Evolutionary conservation across 2,888 invertebrate genomes (phyloP), one percentile per base, ranked within the genome.

Genomic region (Coenonympha arcania): DNA sequence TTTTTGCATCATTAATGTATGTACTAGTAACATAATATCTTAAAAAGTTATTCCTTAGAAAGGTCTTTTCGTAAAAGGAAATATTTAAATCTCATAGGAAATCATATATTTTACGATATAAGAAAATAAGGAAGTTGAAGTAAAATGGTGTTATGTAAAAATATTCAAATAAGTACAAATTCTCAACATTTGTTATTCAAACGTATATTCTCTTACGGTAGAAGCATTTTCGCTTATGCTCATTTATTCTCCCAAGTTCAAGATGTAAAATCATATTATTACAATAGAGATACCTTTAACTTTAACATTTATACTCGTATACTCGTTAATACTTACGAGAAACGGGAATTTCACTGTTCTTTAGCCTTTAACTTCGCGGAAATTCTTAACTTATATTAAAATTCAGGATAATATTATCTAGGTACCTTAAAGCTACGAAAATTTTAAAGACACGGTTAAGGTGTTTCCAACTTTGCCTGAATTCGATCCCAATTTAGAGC

Each of bases 211-310:
- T 13, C 5, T 50, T 51, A 39, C 6, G 16, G 8, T 15, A 11
- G 20, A 31, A 52, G 19, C 31, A 4, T 30, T 44, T 6, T 26
- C 33, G 5, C 34, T 11, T 22, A 26, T 24, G 28, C 33, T 33
- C 43, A 30, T 41, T 45, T 45, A 42, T 47, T 37, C n/a, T n/a
- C 36, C 16, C 37, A 19, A 31, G 33, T 30, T 39, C 22, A 39
- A 34, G 39, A 44, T 4, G 26, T 45, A 16, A 50, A 50, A 34
- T 50, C 26, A 39, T 31, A 24, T 28, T 43, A 28, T 39, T 41
- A n/a, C n/a, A 26, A 22, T 19, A n/a, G 1, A 34, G 41, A 3
- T 31, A 47, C 33, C 37, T 46, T 15, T 30, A 30, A 45, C 37
- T 46, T 34, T 45, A 40, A 43, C 22, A 26, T 11, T 9, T 6